Evolutionary conservation across 2,888 invertebrate genomes (phyloP).

Genomic region (Ennomos erosarius): DNA sequence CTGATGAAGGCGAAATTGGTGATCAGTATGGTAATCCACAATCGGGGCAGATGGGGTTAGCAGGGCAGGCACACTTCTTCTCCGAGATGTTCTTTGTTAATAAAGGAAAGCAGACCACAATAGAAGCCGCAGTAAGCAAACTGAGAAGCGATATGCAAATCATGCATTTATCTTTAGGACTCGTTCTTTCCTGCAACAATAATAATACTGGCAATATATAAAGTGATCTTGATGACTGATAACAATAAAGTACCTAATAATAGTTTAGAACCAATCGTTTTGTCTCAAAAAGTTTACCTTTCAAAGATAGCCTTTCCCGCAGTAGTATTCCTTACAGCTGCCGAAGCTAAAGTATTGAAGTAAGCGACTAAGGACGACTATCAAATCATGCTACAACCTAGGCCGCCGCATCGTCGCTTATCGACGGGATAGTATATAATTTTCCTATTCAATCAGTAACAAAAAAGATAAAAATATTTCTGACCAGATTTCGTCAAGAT

Average conservation of each 20-base stretch:
- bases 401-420: too few relatives aligned
- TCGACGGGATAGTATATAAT: too few relatives aligned
- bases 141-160: slow-evolving; percentile 61
- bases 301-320: too few relatives aligned
- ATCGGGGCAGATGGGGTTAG: slow-evolving; percentile 50
- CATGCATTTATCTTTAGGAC: slow-evolving; percentile 47
- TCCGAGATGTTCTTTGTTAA: slow-evolving; percentile 47
- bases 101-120: slow-evolving; percentile 54
- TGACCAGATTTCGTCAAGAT: too few relatives aligned
- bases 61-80: slow-evolving; percentile 51
- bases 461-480: too few relatives aligned
- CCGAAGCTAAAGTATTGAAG: too few relatives aligned
- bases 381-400: too few relatives aligned
- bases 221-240: neutral
- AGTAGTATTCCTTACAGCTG: too few relatives aligned
- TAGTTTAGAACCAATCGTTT: too few relatives aligned
- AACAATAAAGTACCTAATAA: neutral
- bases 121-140: slow-evolving; percentile 48
- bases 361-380: too few relatives aligned
- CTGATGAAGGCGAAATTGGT: neutral
- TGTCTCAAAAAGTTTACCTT: too few relatives aligned
- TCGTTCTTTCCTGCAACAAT: slow-evolving; percentile 42
- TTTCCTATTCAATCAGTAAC: too few relatives aligned
- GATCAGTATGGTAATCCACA: slow-evolving; percentile 49
- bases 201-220: neutral